Base-by-base conservation (phyloP, 2,888 invertebrate genomes). In the Brachypalpus laphriformis region DNA sequence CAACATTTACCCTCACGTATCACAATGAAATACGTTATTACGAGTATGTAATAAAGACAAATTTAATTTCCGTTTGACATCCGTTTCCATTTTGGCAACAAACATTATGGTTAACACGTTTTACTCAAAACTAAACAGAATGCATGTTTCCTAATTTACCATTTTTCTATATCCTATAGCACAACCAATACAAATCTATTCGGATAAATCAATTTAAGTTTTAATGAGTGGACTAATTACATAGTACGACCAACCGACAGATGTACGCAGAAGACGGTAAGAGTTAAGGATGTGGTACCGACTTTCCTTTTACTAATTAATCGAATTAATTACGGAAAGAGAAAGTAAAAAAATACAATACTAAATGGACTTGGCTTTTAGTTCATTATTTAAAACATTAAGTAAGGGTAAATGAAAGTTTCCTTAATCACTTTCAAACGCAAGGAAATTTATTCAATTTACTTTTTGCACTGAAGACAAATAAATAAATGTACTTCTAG, bases 221-320 rank as follows among this genome's bases (percentile, higher is more conserved):
- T 59, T 57, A 76, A 51, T 76, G 66, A 76, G 40, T 20, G 20
- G 49, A 59, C 49, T 76, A 66, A 59, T 76, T 57, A 28, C 51
- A 45, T 4, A 40, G 14, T 7, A n/a, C 14, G 31, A 56, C 25
- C 31, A 22, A 45, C 31, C 37, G 31, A 25, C 18, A 9, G 47
- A 51, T 56, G 14, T n/a, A 3, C 2, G 49, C 22, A 61, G 9
- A 31, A 42, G 37, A 31, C 11, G 8, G 14, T 20, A 34, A 42
- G 22, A 40, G 49, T 11, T 59, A 31, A 66, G 57, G 28, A 66
- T 59, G 66, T 59, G 66, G 66, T 63, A 9, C 57, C 34, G 11
- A 57, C 31, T 37, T 47, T 34, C 45, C 9, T 22, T 61, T 61
- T 18, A 31, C 47, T 65, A 78, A 78, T 78, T 71, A 70, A 78